Percentiles rank a stretch among this genome's conserved stretches.
phyloP scores from a whole-genome alignment of 2,797 vertebrate genomes.

The Cheirogaleus major region DNA sequence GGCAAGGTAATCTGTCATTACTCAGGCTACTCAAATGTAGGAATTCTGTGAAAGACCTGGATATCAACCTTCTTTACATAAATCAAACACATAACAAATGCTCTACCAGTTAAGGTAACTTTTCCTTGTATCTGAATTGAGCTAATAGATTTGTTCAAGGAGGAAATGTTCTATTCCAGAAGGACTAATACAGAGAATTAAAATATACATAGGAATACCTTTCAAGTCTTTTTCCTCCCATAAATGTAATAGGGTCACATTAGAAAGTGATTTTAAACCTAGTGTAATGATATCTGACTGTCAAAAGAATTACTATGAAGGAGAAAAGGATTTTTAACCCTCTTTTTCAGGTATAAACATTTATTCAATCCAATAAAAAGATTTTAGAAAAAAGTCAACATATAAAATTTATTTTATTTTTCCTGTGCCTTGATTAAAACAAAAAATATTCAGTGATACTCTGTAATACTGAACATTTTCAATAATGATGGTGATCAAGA shows the following conservation, averaged over 20 bases:
- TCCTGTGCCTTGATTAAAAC: constrained; percentile 30
- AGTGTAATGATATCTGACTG: background rate
- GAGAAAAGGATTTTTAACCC: background rate
- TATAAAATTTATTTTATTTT: constrained; percentile 57
- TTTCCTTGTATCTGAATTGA: background rate
- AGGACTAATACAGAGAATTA: background rate
- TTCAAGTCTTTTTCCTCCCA: background rate
- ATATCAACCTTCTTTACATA: background rate
- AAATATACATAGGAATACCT: background rate
- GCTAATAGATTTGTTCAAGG: background rate
- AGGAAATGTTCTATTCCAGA: constrained; percentile 2
- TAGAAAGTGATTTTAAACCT: background rate
- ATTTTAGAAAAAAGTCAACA: constrained; percentile 39
- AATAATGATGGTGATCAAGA: background rate
- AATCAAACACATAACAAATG: background rate
- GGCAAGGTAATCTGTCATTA: background rate
- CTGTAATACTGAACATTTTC: background rate
- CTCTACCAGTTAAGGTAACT: background rate
- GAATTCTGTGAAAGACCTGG: background rate
- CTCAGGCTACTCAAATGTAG: background rate
- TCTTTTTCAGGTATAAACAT: constrained; percentile 4
- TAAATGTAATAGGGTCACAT: background rate
- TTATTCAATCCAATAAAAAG: constrained; percentile 43
- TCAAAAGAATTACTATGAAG: background rate
- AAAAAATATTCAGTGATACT: background rate